Evolutionary conservation across 2,797 vertebrate genomes (phyloP).

Genomic region (Erethizon dorsatum): DNA sequence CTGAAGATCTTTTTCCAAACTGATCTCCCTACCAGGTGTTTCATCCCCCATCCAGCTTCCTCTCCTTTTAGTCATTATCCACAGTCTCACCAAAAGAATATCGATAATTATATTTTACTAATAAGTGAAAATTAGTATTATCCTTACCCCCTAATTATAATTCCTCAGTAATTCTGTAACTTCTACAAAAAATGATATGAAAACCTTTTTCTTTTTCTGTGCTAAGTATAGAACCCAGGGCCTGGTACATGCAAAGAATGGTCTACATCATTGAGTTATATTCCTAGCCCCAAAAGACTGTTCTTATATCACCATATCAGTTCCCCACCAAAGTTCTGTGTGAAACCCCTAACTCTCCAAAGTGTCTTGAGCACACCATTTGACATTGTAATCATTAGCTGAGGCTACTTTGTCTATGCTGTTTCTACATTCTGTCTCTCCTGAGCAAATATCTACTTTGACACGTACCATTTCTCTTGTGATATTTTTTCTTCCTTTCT

Average conservation of each 20-base stretch:
- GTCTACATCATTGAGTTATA: too few relatives aligned
- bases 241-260: too few relatives aligned
- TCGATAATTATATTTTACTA: background rate
- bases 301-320: background rate
- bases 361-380: background rate
- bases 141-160: background rate
- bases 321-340: background rate
- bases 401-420: background rate
- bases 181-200: background rate
- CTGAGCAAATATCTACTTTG: background rate
- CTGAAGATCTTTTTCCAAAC: background rate
- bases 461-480: background rate
- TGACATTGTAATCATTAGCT: background rate
- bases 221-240: background rate
- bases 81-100: background rate
- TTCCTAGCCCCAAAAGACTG: background rate
- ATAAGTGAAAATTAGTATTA: background rate
- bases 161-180: background rate
- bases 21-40: background rate
- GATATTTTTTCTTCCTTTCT: background rate
- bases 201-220: background rate
- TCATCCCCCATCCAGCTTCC: background rate
- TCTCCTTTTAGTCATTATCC: background rate
- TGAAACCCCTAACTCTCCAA: too few relatives aligned
- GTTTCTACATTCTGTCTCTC: background rate